Evolutionary conservation across 2,888 invertebrate species (phyloP), one percentile per base, ranked within the genome.

Genomic region (Brachylomia viminalis): DNA sequence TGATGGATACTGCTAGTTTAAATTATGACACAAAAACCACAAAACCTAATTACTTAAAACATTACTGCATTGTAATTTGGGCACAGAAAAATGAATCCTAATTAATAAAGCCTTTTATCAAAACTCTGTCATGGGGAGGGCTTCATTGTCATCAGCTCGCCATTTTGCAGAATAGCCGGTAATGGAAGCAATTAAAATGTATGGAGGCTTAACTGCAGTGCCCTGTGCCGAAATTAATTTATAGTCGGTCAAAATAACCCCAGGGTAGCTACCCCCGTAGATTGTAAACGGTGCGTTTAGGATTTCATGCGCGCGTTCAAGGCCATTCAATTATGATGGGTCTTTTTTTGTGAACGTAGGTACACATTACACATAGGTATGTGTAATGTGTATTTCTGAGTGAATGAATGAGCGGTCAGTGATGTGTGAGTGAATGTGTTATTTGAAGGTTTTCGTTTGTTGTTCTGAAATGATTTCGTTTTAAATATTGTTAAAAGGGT

Each of bases 161-260:
- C 92, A 93, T 95, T 95, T 94, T 94, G 92, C 92, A 92, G 94
- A 95, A 94, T 92, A 93, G 92, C 94, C 94, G 95, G 96, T 96
- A 96, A 96, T 96, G 95, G 95, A 94, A 93, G 94, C 96, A 96
- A 96, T 96, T 96, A 96, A 96, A 96, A 96, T 96, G 95, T 96
- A 96, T 96, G 95, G 95, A 93, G 95, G 95, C 95, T 95, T 96
- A 95, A 95, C 95, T 95, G 95, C 95, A 95, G 90, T 94, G 94
- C 92, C 94, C 94, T 94, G 95, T 93, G 92, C 92, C 93, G 92
- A 95, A 96, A 96, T 96, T 96, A 96, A 96, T 96, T 96, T 96
- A 96, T 95, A 94, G 95, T 92, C 93, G 90, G 90, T 91, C 92
- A 92, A 95, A 95, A 96, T 95, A 95, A 92, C 94, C 95, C 92